Conservation (phyloP, 2,797 vertebrate species). For the Yasuhikotakia modesta region DNA sequence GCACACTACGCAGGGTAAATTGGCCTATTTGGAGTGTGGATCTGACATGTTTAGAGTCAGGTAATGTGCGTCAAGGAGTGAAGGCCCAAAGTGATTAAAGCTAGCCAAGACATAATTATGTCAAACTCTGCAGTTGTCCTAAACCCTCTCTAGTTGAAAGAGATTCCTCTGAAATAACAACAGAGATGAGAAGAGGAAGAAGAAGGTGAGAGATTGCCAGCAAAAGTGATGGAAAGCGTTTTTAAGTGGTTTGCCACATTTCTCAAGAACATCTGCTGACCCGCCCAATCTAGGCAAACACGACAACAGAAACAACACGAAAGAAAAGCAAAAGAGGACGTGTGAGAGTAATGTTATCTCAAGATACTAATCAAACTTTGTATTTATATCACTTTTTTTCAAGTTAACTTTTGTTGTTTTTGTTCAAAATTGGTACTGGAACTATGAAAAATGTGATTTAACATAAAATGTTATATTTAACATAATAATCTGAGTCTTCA, state of each 20-base stretch:
- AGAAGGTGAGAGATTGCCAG: conserved; percentile 58
- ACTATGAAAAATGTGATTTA: conserved; percentile 44
- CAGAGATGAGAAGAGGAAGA: conserved; percentile 59
- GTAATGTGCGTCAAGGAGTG: conserved; percentile 70
- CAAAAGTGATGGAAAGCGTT: conserved; percentile 63
- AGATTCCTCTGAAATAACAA: conserved; percentile 71
- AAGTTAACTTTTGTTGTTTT: no score
- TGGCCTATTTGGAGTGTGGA: conserved; percentile 73
- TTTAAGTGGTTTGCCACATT: conserved; percentile 73
- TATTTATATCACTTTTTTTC: not conserved
- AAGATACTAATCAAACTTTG: conserved; percentile 5
- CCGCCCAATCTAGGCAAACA: conserved; percentile 67
- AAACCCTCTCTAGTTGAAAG: conserved; percentile 78
- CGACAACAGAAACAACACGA: conserved; percentile 49
- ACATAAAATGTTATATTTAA: no score
- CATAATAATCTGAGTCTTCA: no score
- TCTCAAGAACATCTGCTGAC: conserved; percentile 64
- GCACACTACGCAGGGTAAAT: conserved; percentile 72
- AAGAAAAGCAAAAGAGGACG: conserved; percentile 49
- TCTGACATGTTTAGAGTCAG: conserved; percentile 73
- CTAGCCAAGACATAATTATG: conserved; percentile 79
- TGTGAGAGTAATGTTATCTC: conserved; percentile 43
- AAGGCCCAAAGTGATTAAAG: conserved; percentile 80
- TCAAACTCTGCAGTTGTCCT: conserved; percentile 76
- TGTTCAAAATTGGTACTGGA: no score